Conservation (phyloP, 2,113 vertebrate genomes). For the Fregata magnificens region DNA sequence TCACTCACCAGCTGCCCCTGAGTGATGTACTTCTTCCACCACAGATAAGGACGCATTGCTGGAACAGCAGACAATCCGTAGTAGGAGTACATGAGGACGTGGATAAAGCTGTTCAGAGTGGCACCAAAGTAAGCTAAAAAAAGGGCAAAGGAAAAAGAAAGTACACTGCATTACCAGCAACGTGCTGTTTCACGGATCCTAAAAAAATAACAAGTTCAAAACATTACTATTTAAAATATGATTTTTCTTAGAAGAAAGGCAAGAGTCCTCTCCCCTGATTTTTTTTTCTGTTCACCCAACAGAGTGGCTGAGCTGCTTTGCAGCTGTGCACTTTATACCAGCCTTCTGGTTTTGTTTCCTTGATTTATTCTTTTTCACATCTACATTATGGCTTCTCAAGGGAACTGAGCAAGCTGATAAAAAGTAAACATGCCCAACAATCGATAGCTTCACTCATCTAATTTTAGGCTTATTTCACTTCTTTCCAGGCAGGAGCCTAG, state of each 20-base stretch:
- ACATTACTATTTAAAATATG: conserved; percentile 9
- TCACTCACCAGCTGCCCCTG: conserved; percentile 93
- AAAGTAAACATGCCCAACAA: neutral
- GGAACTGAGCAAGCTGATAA: neutral
- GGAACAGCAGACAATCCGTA: conserved; percentile 93
- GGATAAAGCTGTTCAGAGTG: conserved; percentile 94
- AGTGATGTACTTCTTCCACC: conserved; percentile 99
- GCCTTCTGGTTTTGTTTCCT: neutral
- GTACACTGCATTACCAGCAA: neutral
- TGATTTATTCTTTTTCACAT: neutral
- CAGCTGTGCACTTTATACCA: neutral
- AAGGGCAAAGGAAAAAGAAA: neutral
- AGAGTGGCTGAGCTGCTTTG: neutral
- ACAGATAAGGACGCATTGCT: conserved; percentile 91
- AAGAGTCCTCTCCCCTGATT: neutral
- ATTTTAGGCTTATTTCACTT: neutral
- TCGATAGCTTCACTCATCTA: neutral
- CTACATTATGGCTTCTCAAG: neutral
- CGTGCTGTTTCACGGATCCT: neutral
- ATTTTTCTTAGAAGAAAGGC: neutral
- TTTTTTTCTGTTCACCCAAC: neutral
- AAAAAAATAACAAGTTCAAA: conserved; percentile 29
- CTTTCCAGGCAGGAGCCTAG: neutral
- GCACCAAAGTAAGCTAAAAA: conserved; percentile 92
- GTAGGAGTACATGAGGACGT: conserved; percentile 98